These are phyloP conservation scores for Drosophila kepulauana DNA, from an alignment of 1,140 invertebrate species.

Conservation along the genomic window DNA sequence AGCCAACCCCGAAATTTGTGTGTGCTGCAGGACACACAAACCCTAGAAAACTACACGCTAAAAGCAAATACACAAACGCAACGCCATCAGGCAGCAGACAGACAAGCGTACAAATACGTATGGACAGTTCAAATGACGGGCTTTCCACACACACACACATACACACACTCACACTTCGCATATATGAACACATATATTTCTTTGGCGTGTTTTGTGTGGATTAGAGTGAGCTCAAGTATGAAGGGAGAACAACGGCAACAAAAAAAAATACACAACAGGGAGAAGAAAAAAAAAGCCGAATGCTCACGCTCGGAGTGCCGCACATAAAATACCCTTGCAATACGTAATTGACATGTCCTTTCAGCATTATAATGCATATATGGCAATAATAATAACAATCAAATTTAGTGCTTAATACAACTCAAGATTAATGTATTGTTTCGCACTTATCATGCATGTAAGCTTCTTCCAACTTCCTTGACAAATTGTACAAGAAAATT, in stretches of 20 bases:
- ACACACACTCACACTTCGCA: constrained; percentile 26
- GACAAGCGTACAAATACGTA: constrained; percentile 78
- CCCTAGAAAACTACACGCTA: constrained; percentile 74
- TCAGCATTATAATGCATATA: constrained; percentile 6
- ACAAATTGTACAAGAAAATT: background rate
- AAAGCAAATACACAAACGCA: constrained; percentile 70
- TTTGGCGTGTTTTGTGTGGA: constrained; percentile 69
- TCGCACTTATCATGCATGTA: background rate
- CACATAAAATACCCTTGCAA: constrained; percentile 27
- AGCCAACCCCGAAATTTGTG: constrained; percentile 52
- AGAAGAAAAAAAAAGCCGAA: constrained; percentile 28
- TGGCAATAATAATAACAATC: constrained; percentile 11
- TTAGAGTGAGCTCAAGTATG: constrained; percentile 67
- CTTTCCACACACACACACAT: constrained; percentile 50
- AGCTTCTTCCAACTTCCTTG: background rate
- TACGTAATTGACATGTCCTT: constrained; percentile 11
- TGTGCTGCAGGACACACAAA: constrained; percentile 70
- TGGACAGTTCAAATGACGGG: constrained; percentile 80
- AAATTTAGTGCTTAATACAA: constrained; percentile 11
- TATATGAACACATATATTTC: constrained; percentile 26
- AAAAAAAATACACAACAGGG: constrained; percentile 23
- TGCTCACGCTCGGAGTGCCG: background rate
- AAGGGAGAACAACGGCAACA: constrained; percentile 14
- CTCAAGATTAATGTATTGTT: background rate
- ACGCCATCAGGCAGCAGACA: constrained; percentile 21